Evolutionary conservation across 37 sponge, comb jelly and placozoan genomes (phyloP).

Genomic region (Geodia barretti): DNA sequence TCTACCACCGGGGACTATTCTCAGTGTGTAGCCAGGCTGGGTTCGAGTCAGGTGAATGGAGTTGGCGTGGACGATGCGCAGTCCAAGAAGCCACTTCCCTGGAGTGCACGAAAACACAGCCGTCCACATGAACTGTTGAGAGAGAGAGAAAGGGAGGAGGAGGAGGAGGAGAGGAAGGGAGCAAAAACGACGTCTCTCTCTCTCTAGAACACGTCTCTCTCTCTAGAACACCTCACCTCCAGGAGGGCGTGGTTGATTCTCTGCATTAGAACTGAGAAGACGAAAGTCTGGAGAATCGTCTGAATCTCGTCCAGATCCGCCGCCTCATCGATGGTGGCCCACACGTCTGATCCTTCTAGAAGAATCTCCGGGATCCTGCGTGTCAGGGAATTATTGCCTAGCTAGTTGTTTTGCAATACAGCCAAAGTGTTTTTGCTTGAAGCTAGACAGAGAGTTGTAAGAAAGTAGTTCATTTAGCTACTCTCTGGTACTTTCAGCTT

Average conservation of each 20-base stretch:
- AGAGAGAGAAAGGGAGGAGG: not conserved
- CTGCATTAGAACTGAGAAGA: conserved; percentile 44
- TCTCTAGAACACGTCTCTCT: not conserved
- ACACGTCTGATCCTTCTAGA: conserved; percentile 46
- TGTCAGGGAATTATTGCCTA: too few species aligned
- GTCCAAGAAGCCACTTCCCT: conserved; percentile 65
- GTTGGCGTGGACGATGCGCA: conserved; percentile 14
- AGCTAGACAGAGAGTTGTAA: not conserved
- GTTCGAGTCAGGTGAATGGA: conserved; percentile 42
- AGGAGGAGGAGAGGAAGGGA: not conserved
- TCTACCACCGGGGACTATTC: conserved; percentile 50
- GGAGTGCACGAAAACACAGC: conserved; percentile 46
- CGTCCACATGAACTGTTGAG: conserved; percentile 22
- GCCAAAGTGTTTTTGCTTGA: not conserved
- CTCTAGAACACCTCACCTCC: conserved; percentile 22
- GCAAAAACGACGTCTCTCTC: not conserved
- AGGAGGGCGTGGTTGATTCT: conserved; percentile 22
- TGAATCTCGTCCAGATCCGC: conserved; percentile 14
- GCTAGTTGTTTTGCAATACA: too few species aligned
- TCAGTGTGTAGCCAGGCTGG: conserved; percentile 31
- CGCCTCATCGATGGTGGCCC: conserved; percentile 30
- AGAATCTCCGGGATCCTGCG: conserved; percentile 55
- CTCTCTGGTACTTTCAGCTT: not conserved
- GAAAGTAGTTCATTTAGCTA: not conserved
- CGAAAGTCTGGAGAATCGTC: conserved; percentile 26